Percentiles rank a stretch among this genome's conserved stretches.
phyloP scores from a whole-genome alignment of 1,140 invertebrate species.

The Temnothorax nylanderi region DNA sequence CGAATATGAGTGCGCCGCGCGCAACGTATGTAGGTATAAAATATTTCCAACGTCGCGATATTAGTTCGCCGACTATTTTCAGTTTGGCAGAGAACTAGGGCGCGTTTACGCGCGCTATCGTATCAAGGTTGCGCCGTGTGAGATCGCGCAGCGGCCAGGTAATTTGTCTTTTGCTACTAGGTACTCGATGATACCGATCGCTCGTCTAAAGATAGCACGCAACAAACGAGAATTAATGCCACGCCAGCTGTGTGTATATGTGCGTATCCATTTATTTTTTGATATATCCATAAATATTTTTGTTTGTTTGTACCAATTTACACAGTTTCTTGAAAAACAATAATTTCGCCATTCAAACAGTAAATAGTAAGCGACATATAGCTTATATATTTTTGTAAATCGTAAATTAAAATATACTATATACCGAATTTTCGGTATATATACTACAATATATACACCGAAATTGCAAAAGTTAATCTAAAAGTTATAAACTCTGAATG shows the following conservation, averaged over 20 bases:
- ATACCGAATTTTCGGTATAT: too few species aligned
- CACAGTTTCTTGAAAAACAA: background rate
- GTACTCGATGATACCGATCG: constrained; percentile 43
- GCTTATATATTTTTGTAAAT: background rate
- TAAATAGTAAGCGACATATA: background rate
- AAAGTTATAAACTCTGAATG: background rate
- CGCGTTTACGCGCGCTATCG: constrained; percentile 36
- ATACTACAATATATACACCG: too few species aligned
- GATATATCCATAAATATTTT: constrained; percentile 1
- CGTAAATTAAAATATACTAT: background rate
- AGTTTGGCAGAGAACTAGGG: constrained; percentile 55
- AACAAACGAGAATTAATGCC: constrained; percentile 51
- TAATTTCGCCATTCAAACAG: background rate
- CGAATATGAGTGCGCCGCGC: constrained; percentile 44
- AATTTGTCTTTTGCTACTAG: constrained; percentile 48
- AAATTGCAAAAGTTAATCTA: background rate
- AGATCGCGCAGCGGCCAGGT: constrained; percentile 34
- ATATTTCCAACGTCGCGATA: constrained; percentile 61
- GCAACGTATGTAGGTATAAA: constrained; percentile 55
- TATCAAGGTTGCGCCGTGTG: constrained; percentile 50
- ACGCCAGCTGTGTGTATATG: constrained; percentile 29
- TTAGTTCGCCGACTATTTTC: constrained; percentile 63
- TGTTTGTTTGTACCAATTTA: background rate
- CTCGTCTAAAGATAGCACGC: constrained; percentile 56
- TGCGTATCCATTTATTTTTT: background rate